Conservation (phyloP, 2,888 invertebrate species). For the Homarus gammarus region DNA sequence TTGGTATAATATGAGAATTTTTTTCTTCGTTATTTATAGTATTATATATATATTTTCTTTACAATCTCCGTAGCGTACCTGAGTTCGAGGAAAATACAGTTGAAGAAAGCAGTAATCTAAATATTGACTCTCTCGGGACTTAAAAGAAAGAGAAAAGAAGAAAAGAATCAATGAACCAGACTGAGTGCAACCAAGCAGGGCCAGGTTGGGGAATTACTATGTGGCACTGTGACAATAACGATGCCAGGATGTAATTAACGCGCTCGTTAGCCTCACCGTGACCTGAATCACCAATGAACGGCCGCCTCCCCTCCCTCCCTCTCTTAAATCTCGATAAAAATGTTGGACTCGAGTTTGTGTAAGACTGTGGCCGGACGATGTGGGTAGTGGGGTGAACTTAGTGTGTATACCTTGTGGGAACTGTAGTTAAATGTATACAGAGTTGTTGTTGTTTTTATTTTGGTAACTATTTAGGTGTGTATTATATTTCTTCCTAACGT, state of each 20-base stretch:
- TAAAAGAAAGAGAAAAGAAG: conserved; percentile 34
- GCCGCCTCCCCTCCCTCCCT: neutral
- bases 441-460: too few relatives aligned
- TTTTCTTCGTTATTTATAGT: too few relatives aligned
- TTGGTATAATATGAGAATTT: too few relatives aligned
- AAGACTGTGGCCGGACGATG: conserved; percentile 9
- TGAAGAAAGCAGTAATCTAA: too few relatives aligned
- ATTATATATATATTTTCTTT: too few relatives aligned
- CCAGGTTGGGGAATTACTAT: conserved; percentile 28
- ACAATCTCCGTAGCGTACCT: too few relatives aligned
- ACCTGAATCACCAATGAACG: conserved; percentile 30
- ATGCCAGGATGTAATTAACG: conserved; percentile 32
- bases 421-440: too few relatives aligned
- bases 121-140: too few relatives aligned
- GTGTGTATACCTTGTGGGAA: too few relatives aligned
- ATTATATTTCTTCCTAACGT: too few relatives aligned
- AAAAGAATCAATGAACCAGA: conserved; percentile 4
- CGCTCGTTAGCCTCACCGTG: conserved; percentile 35
- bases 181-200: neutral
- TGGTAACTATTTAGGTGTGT: too few relatives aligned
- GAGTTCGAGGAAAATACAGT: too few relatives aligned
- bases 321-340: neutral
- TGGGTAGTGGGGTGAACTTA: conserved; percentile 58
- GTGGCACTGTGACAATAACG: conserved; percentile 66
- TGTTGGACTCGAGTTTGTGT: neutral